Base-by-base conservation (phyloP, 23 tunicate species). In the Trididemnum nubilum region DNA sequence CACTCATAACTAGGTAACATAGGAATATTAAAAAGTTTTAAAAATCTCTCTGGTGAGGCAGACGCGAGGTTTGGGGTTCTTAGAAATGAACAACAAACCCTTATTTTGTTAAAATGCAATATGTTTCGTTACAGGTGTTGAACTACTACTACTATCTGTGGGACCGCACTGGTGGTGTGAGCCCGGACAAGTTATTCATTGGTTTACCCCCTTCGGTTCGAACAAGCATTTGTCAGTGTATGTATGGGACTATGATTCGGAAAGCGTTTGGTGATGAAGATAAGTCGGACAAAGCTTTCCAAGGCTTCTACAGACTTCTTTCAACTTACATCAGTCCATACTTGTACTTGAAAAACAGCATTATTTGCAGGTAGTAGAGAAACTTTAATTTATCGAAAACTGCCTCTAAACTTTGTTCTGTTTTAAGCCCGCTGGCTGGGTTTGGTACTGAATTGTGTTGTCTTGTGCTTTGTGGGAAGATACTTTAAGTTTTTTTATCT, bases 131-230 rank as follows among this genome's bases (percentile, higher is more conserved):
- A 0, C 76, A 93, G 98, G 98, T 93, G 23, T 34, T 87, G 0
- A 51, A 84, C 40, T 93, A 87, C 81, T 93, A 93, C 76, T 85
- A 77, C 71, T 93, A 88, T 64, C 65, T 93, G 59, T 93, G 98
- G 98, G 87, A 93, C 38, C 78, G 98, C 51, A 93, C 98, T 0
- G 77, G 79, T 26, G 98, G 98, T 49, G 98, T 93, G 0, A 83
- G 79, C 31, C 98, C 98, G n/a, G 91, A 79, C 50, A 34, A 81
- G 57, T 40, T 93, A 34, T 71, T 93, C 1, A 38, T 65, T 34
- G 90, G 90, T n/a, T 80, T 93, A 24, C 98, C 98, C 0, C 93
- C 93, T 1, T 83, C 93, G 0, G 30, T 93, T 0, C 89, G 86
- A 25, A 88, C 98, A 2, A 93, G 87, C 60, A 85, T 93, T 9